A percentile compares a stretch with the other conserved stretches of the same genome.
Evolutionary conservation across 2,113 vertebrate species (phyloP).

Genomic region (Pogona vitticeps): DNA sequence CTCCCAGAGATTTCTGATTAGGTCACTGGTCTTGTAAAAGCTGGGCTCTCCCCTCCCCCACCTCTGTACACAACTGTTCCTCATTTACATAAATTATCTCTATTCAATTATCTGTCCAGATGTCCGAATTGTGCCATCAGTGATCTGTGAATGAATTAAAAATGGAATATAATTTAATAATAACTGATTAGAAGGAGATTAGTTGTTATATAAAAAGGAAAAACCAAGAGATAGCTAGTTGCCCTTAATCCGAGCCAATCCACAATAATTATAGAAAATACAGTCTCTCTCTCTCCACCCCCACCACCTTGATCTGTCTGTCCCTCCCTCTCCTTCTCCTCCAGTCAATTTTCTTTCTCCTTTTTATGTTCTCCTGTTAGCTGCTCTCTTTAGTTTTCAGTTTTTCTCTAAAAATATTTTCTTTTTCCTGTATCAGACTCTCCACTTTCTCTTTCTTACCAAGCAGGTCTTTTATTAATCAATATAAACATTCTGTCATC

Average conservation of each 20-base stretch:
- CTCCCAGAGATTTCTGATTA: constrained; percentile 59
- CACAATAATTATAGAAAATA: constrained; percentile 77
- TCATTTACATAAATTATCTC: constrained; percentile 96
- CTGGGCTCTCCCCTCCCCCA: constrained; percentile 64
- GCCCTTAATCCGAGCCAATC: constrained; percentile 84
- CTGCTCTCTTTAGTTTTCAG: constrained; percentile 6
- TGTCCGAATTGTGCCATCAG: constrained; percentile 91
- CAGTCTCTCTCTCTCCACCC: constrained; percentile 62
- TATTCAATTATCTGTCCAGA: constrained; percentile 92
- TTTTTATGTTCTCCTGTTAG: constrained; percentile 1
- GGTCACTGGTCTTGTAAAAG: constrained; percentile 58
- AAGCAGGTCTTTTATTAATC: constrained; percentile 16
- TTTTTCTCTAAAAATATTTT: background rate
- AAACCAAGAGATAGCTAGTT: constrained; percentile 86
- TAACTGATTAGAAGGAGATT: constrained; percentile 91
- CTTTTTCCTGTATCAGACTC: background rate
- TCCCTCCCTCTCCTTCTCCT: constrained; percentile 50
- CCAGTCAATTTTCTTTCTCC: constrained; percentile 53
- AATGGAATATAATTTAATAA: constrained; percentile 91
- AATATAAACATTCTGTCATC: constrained; percentile 18
- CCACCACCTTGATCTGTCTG: constrained; percentile 28
- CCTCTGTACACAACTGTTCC: constrained; percentile 81
- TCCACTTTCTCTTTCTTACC: constrained; percentile 58
- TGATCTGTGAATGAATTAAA: constrained; percentile 88
- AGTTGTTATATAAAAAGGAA: constrained; percentile 85